phyloP scores from a whole-genome alignment of 2,888 invertebrate species.

The Chloromyia formosa region DNA sequence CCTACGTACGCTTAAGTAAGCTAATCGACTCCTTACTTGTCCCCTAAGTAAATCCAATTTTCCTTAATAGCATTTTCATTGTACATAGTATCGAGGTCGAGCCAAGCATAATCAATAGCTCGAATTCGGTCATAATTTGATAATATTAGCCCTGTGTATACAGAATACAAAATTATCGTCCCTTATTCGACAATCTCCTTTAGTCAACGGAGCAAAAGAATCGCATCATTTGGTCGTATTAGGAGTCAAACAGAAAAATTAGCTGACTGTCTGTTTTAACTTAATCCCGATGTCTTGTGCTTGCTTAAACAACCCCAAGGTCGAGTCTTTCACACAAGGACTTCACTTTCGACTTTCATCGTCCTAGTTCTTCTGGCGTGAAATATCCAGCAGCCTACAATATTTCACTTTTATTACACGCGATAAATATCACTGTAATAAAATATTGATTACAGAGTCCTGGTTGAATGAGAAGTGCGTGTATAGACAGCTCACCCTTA shows the following conservation, averaged over 20 bases:
- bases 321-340: neutral
- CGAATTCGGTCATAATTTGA: too few relatives aligned
- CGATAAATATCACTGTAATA: slow-evolving; percentile 29
- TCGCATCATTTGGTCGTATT: slow-evolving; percentile 20
- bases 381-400: neutral
- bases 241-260: slow-evolving; percentile 12
- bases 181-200: too few relatives aligned
- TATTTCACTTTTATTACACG: slow-evolving; percentile 27
- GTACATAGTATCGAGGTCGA: too few relatives aligned
- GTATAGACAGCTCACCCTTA: too few relatives aligned
- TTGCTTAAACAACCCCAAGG: neutral
- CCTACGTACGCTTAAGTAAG: too few relatives aligned
- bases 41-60: too few relatives aligned
- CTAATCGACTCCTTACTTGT: too few relatives aligned
- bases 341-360: neutral
- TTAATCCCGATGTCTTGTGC: neutral
- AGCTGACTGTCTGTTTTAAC: slow-evolving; percentile 21
- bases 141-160: too few relatives aligned
- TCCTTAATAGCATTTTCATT: too few relatives aligned
- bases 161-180: too few relatives aligned
- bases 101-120: too few relatives aligned
- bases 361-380: neutral
- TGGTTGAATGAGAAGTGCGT: neutral
- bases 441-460: slow-evolving; percentile 15
- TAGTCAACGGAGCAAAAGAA: neutral